Conservation (phyloP, 2,797 vertebrate species). For the Crenichthys baileyi region DNA sequence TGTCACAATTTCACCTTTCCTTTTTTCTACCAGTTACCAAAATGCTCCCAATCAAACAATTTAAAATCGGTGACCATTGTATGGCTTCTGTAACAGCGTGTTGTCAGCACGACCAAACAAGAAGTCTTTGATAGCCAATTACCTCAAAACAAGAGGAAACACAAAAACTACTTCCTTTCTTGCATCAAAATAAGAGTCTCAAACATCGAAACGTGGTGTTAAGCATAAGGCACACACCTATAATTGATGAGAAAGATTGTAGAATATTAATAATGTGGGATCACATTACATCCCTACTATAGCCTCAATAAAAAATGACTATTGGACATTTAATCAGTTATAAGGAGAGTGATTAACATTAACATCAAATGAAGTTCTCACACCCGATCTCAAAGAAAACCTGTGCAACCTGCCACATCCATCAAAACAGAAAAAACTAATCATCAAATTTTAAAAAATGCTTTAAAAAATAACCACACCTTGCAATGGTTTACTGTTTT, state of each 20-base stretch:
- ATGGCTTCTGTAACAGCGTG: neutral
- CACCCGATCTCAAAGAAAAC: slow-evolving; percentile 49
- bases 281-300: neutral
- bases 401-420: slow-evolving; percentile 47
- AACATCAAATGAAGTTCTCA: neutral
- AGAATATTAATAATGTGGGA: too few species aligned
- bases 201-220: neutral
- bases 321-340: neutral
- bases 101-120: neutral
- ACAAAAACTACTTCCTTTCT: neutral
- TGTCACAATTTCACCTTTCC: neutral
- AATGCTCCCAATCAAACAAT: neutral
- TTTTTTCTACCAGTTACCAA: neutral
- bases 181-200: neutral
- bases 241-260: neutral
- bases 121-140: neutral
- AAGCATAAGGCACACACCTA: neutral
- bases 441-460: slow-evolving; percentile 48
- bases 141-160: neutral
- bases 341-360: neutral
- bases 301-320: neutral
- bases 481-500: slow-evolving; percentile 20
- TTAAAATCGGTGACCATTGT: neutral
- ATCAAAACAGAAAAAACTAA: slow-evolving; percentile 54
- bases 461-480: slow-evolving; percentile 21